phyloP scores from a whole-genome alignment of 2,888 invertebrate species.

The Chorisops tibialis region DNA sequence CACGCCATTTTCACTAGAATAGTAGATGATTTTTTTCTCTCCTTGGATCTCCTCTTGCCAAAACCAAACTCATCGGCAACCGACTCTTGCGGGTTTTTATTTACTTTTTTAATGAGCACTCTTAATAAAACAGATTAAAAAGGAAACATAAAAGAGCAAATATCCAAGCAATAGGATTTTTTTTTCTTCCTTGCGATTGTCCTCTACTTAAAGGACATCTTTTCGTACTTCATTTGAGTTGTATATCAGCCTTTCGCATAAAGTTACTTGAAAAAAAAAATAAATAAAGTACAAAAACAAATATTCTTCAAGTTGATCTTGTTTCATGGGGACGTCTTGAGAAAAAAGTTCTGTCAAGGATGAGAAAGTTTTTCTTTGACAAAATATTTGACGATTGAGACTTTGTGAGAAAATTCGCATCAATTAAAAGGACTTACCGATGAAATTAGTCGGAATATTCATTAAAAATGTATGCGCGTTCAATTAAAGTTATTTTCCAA shows the following conservation, averaged over 20 bases:
- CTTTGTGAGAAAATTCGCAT: constrained; percentile 20
- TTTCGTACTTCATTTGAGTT: constrained; percentile 13
- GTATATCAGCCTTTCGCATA: constrained; percentile 12
- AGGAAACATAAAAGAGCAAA: constrained; percentile 33
- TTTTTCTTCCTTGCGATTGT: neutral
- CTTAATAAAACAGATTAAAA: constrained; percentile 35
- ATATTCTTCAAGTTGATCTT: neutral
- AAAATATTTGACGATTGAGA: constrained; percentile 28
- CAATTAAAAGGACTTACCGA: constrained; percentile 28
- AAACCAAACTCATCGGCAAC: neutral
- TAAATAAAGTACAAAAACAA: no score
- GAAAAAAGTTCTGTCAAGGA: constrained; percentile 4
- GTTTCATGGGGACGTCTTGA: neutral
- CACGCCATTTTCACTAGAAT: neutral
- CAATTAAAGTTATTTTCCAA: constrained; percentile 34
- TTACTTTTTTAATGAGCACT: constrained; percentile 34
- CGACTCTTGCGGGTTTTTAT: constrained; percentile 25
- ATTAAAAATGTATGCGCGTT: constrained; percentile 32
- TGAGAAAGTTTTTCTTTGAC: constrained; percentile 32
- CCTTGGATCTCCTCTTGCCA: neutral
- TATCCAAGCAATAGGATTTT: constrained; percentile 25
- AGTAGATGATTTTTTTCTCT: neutral
- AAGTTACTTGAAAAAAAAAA: constrained; percentile 1
- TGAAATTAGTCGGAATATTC: constrained; percentile 27
- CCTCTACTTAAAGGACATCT: neutral